Conservation (phyloP, 2,113 vertebrate species). For the Carassius auratus region DNA sequence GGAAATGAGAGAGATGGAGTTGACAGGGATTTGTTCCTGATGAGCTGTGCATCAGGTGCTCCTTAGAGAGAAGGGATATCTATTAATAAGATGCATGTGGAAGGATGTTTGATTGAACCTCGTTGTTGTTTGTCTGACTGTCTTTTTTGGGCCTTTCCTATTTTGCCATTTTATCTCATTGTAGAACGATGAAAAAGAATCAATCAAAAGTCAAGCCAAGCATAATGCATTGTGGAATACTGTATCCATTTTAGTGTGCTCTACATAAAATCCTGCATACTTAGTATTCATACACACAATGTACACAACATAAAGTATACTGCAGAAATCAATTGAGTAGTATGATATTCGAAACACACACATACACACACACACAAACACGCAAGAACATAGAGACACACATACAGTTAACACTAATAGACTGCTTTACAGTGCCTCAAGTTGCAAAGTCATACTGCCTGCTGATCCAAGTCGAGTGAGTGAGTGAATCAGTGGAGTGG, state of each 20-base stretch:
- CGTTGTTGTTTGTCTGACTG: background rate
- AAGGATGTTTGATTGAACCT: background rate
- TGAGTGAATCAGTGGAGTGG: conserved; percentile 31
- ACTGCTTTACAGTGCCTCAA: background rate
- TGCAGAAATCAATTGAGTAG: background rate
- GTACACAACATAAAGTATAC: background rate
- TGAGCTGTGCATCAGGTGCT: conserved; percentile 28
- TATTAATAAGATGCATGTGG: background rate
- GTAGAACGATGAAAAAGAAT: background rate
- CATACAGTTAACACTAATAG: background rate
- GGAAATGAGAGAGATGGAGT: conserved; percentile 24
- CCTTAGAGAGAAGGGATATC: background rate
- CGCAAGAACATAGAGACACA: background rate
- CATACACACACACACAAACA: background rate
- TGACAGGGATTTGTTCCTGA: conserved; percentile 22
- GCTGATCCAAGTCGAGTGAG: conserved; percentile 10
- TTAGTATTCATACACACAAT: background rate
- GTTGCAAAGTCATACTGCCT: background rate
- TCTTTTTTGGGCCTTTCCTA: conserved; percentile 10
- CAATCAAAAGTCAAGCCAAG: background rate
- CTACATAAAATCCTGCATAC: background rate
- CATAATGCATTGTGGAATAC: background rate
- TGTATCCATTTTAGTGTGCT: background rate
- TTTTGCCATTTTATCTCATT: background rate
- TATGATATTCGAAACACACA: background rate